Conservation (phyloP, 2,888 invertebrate species). For the Gastrophysa polygoni region DNA sequence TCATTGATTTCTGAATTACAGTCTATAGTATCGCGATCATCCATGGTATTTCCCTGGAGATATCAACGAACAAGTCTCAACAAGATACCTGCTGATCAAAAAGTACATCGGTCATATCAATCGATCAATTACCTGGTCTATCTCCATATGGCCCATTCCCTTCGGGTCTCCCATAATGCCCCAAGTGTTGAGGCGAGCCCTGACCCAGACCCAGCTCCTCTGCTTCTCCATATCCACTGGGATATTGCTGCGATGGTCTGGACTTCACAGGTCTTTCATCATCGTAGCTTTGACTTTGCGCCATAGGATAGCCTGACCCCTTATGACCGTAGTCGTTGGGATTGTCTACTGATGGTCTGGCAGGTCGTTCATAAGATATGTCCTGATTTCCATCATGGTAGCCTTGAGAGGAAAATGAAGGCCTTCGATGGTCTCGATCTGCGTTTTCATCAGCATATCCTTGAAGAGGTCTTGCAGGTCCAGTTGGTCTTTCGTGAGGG, state of each 20-base stretch:
- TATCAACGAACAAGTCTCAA: too few species aligned
- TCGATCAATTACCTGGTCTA: not conserved
- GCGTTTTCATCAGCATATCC: too few species aligned
- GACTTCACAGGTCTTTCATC: constrained; percentile 11
- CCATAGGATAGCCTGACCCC: not conserved
- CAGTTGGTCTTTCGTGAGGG: not conserved
- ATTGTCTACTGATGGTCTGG: not conserved
- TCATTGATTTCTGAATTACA: too few species aligned
- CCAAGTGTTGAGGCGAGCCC: not conserved
- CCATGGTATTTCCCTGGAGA: too few species aligned
- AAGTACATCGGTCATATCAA: too few species aligned
- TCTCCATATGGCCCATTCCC: not conserved
- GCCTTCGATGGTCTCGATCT: not conserved
- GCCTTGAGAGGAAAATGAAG: not conserved
- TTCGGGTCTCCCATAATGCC: not conserved
- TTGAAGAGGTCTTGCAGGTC: too few species aligned
- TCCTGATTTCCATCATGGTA: constrained; percentile 1
- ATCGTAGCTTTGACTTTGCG: not conserved
- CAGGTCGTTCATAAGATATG: not conserved
- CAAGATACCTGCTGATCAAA: too few species aligned
- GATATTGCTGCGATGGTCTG: not conserved
- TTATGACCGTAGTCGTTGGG: not conserved
- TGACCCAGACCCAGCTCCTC: not conserved
- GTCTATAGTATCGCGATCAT: too few species aligned
- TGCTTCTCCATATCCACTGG: not conserved